Evolutionary conservation across 1,140 invertebrate genomes (phyloP).

Genomic region (Mizuhopecten yessoensis): DNA sequence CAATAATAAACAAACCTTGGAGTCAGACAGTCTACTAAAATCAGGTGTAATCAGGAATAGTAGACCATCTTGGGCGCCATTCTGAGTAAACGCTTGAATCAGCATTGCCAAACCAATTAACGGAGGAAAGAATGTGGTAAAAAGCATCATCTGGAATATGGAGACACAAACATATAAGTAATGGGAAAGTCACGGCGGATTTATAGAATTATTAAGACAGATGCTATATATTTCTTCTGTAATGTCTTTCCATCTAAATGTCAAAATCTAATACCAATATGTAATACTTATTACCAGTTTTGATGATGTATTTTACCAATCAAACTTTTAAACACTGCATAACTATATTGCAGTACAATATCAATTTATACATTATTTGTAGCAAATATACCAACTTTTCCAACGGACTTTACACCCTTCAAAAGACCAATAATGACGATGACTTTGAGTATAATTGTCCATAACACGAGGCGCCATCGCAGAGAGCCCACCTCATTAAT

Average conservation of each 20-base stretch:
- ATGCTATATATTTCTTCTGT: too few relatives aligned
- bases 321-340: too few relatives aligned
- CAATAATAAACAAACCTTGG: background rate
- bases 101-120: slow-evolving; percentile 80
- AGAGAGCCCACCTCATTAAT: background rate
- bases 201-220: too few relatives aligned
- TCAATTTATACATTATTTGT: too few relatives aligned
- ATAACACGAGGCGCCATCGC: background rate
- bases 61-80: slow-evolving; percentile 91
- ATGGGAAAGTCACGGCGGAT: too few relatives aligned
- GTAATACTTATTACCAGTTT: too few relatives aligned
- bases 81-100: slow-evolving; percentile 86
- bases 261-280: too few relatives aligned
- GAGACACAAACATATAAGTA: too few relatives aligned
- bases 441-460: background rate
- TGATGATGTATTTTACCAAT: too few relatives aligned
- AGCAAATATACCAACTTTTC: background rate
- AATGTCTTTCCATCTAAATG: too few relatives aligned
- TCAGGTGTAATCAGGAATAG: slow-evolving; percentile 69
- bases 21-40: background rate
- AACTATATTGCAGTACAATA: too few relatives aligned
- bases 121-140: slow-evolving; percentile 79
- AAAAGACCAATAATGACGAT: background rate
- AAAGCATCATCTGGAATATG: slow-evolving; percentile 54
- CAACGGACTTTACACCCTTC: background rate